Conservation (phyloP, 2,888 invertebrate species). For the Synanthedon formicaeformis region DNA sequence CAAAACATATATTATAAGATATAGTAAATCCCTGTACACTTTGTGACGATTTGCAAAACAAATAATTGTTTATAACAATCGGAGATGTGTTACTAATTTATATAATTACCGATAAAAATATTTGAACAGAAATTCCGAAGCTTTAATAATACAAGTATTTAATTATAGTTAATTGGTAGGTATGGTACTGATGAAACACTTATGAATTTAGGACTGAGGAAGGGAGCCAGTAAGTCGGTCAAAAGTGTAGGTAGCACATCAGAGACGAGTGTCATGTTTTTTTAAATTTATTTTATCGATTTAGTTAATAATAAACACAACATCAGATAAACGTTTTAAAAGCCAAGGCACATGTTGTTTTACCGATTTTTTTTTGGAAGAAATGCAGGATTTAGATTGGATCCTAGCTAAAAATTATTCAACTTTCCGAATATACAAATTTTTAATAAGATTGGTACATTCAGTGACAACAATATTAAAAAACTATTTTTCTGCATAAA, state of each 20-base stretch:
- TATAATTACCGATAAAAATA: too few relatives aligned
- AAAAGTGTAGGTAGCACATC: slow-evolving; percentile 37
- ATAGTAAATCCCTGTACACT: neutral
- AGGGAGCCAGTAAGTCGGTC: neutral
- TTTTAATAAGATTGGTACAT: slow-evolving; percentile 68
- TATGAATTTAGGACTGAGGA: too few relatives aligned
- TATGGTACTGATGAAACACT: too few relatives aligned
- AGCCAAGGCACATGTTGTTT: slow-evolving; percentile 68
- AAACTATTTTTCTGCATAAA: slow-evolving; percentile 69
- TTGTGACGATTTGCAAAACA: neutral
- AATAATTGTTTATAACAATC: too few relatives aligned
- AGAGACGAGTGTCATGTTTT: slow-evolving; percentile 27
- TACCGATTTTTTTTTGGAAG: slow-evolving; percentile 56
- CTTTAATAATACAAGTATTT: too few relatives aligned
- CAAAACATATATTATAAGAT: neutral
- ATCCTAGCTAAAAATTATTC: slow-evolving; percentile 69
- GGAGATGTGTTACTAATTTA: too few relatives aligned
- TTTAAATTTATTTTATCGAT: slow-evolving; percentile 22
- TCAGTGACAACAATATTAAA: slow-evolving; percentile 70
- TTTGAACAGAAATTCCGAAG: too few relatives aligned
- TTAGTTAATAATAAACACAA: slow-evolving; percentile 44
- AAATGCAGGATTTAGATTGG: slow-evolving; percentile 65
- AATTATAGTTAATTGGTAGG: too few relatives aligned
- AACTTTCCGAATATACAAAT: slow-evolving; percentile 70
- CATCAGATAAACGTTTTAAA: slow-evolving; percentile 51